phyloP scores from a whole-genome alignment of 30 jellyfish, hydroid and myxozoan species.

The Aurelia aurita region DNA sequence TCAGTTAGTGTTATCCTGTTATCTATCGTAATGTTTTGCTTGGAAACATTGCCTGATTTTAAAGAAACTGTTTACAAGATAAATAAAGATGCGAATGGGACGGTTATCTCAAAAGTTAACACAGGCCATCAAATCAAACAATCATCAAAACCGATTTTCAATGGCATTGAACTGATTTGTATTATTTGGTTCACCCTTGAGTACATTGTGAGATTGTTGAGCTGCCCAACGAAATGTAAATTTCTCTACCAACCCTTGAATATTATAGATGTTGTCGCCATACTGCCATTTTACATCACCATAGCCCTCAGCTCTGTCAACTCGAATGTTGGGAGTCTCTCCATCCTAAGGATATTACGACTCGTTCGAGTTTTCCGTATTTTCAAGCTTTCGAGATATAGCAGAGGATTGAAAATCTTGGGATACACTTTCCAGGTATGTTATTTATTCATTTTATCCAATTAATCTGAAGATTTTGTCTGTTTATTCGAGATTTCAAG shows the following conservation, averaged over 20 bases:
- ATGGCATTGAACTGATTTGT: constrained; percentile 74
- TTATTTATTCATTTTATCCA: background rate
- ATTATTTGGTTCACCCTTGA: constrained; percentile 94
- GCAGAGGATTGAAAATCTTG: constrained; percentile 92
- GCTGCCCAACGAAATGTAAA: constrained; percentile 76
- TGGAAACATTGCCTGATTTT: constrained; percentile 94
- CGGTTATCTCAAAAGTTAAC: constrained; percentile 49
- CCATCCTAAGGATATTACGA: constrained; percentile 92
- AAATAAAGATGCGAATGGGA: constrained; percentile 67
- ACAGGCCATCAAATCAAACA: constrained; percentile 66
- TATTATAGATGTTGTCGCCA: constrained; percentile 91
- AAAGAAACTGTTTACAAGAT: constrained; percentile 62
- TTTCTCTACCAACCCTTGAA: constrained; percentile 88
- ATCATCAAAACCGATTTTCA: constrained; percentile 65
- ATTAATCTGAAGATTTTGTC: background rate
- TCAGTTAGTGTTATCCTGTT: constrained; percentile 84
- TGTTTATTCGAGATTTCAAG: constrained; percentile 11
- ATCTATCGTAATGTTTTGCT: constrained; percentile 92
- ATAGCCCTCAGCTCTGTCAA: constrained; percentile 67
- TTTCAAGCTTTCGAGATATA: constrained; percentile 91
- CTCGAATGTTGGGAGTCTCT: constrained; percentile 85
- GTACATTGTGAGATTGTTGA: constrained; percentile 71
- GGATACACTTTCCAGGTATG: constrained; percentile 98
- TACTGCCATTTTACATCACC: constrained; percentile 91
- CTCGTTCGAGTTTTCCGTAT: constrained; percentile 95